Base-by-base conservation (phyloP, 2,888 invertebrate genomes). In the Uloborus plumipes region DNA sequence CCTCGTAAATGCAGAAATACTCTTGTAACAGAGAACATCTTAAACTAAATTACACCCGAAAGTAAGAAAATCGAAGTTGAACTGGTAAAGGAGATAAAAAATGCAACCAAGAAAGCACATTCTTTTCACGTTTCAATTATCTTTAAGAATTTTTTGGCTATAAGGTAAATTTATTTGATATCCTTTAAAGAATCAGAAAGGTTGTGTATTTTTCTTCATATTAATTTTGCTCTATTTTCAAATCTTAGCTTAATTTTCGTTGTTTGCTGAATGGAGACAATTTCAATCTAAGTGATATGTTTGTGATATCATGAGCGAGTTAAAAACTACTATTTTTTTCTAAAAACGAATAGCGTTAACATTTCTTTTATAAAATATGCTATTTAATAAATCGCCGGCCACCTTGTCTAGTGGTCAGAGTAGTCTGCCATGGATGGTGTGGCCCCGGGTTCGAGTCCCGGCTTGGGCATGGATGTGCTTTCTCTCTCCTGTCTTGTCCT, bases 21-120 rank as follows among this genome's bases (percentile, higher is more conserved):
- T 66, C 50, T 39, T 22, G 20, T 61, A 61, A 71, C 50, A 61
- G 59, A 50, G 26, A 22, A n/a, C 26, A 71, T 49, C 71, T 51
- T 73, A 20, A 50, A 64, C 64, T 26, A 39, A 64, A 73, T 31
- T 31, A 39, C 62, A 31, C 39, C 64, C 58, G 22, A 75, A 66
- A 58, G 66, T 67, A 18, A 67, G 67, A 67, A 75, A 75, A 75
- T 67, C 75, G 61, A 75, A 67, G 75, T 67, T 75, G 51, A 50
- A 20, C 22, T 65, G 73, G 65, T 74, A 74, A 64, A 74, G 53
- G 50, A 75, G 67, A 75, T 75, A 75, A 75, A 75, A n/a, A 75
- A 75, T 59, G 31, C 67, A 51, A 75, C 66, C 59, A 59, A 59
- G 61, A 22, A 39, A 55, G 47, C 26, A 61, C 50, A 59, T 50